These are phyloP conservation scores for Laodelphax striatellus DNA, from an alignment of 1,140 invertebrate species.

Conservation along the genomic window DNA sequence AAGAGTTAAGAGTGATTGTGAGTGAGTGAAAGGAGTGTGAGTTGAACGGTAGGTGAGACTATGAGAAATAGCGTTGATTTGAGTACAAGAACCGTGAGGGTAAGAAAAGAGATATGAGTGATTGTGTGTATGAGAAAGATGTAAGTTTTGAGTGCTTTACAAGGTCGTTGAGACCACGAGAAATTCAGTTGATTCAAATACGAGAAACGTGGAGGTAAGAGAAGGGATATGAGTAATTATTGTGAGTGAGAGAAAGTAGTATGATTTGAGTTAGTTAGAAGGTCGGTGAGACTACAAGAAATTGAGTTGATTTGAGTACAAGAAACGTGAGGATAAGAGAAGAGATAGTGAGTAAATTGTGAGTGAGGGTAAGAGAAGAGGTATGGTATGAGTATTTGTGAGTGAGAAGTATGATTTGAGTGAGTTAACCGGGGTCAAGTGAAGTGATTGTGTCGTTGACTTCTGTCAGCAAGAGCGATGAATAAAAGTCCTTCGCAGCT, in stretches of 20 bases:
- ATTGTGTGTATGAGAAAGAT: neutral
- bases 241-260: conserved; percentile 3
- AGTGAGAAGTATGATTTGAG: too few species aligned
- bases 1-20: conserved; percentile 7
- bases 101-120: neutral
- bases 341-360: neutral
- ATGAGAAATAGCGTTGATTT: neutral
- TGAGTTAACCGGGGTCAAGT: too few species aligned
- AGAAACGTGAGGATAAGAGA: neutral
- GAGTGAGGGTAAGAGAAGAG: neutral
- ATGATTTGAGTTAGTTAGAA: neutral
- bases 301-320: too few species aligned
- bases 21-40: conserved; percentile 10
- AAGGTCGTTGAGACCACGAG: too few species aligned
- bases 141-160: neutral
- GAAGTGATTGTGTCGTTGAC: too few species aligned
- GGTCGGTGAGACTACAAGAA: too few species aligned
- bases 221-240: neutral
- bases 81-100: too few species aligned
- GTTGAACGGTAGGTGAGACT: neutral
- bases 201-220: neutral
- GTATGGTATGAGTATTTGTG: too few species aligned
- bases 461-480: neutral
- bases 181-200: too few species aligned
- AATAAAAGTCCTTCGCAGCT: neutral